Evolutionary conservation across 2,113 vertebrate species (phyloP), one percentile per base, ranked within the genome.

Genomic region (Glaucomys volans): DNA sequence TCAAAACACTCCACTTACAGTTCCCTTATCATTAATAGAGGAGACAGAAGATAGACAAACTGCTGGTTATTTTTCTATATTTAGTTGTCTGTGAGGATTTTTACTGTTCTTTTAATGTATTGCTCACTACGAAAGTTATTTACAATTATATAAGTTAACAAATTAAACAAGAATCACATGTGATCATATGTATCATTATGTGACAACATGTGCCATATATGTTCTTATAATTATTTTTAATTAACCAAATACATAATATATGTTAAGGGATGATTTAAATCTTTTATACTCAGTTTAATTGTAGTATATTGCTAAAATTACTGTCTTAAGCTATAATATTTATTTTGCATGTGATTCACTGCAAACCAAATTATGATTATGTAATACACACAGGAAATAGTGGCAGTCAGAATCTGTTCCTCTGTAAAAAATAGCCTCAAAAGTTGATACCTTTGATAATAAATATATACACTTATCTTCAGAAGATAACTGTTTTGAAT

Each of bases 291-390:
- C 40, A 77, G 26, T 67, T 42, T 67, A 52, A 76, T 76, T 47
- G 8, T 62, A 83, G 47, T 52, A 1, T 66, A 75, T 37, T 77
- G 22, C 24, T 95, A 81, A 84, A 85, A 85, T 64, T 59, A 42
- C 16, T 64, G 22, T 85, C 30, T 93, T 90, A 84, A 24, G 76
- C 47, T 67, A 71, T 92, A 74, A 91, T 91, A 62, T 28, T 59
- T 83, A 52, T 37, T 66, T 35, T 90, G 62, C 42, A 62, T 87
- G 26, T 90, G 72, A 87, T 32, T 88, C 69, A 87, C 1, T 85
- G 5, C 52, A 91, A 79, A 86, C 64, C 72, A 24, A 87, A 26
- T 4, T 72, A 50, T 91, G 57, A 44, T 30, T 87, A 72, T 66
- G 17, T 81, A 42, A 72, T 79, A 26, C 57, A 75, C n/a, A 54